phyloP scores from a whole-genome alignment of 2,888 invertebrate species.

The Dynastes maya region DNA sequence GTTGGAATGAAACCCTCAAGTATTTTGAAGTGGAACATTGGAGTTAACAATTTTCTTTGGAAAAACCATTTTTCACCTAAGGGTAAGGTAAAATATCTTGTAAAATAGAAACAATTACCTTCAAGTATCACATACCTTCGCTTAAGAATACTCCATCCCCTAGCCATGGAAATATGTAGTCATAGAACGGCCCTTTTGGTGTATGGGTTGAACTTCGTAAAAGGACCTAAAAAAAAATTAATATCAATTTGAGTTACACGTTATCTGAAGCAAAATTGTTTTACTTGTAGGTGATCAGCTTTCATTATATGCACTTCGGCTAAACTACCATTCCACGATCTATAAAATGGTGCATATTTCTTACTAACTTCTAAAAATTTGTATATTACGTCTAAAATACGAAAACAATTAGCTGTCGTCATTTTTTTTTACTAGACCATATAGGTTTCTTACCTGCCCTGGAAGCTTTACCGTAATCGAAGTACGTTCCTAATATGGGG shows the following conservation, averaged over 20 bases:
- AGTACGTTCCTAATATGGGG: slow-evolving; percentile 31
- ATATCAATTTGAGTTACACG: neutral
- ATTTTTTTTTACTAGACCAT: neutral
- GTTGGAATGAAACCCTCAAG: slow-evolving; percentile 61
- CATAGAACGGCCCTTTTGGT: slow-evolving; percentile 57
- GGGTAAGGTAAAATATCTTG: neutral
- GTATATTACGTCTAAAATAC: slow-evolving; percentile 30
- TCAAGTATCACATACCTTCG: slow-evolving; percentile 53
- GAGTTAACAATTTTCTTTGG: slow-evolving; percentile 61
- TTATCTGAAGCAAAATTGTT: slow-evolving; percentile 13
- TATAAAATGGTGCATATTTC: slow-evolving; percentile 55
- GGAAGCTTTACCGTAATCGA: neutral
- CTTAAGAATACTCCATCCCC: slow-evolving; percentile 60
- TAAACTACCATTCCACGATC: slow-evolving; percentile 58
- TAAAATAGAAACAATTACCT: too few species aligned
- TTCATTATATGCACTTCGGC: slow-evolving; percentile 60
- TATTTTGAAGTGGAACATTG: slow-evolving; percentile 64
- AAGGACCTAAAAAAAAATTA: slow-evolving; percentile 54
- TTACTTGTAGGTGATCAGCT: slow-evolving; percentile 60
- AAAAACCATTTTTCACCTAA: slow-evolving; percentile 60
- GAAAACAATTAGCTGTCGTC: neutral
- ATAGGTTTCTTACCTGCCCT: slow-evolving; percentile 28
- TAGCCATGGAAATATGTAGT: slow-evolving; percentile 59
- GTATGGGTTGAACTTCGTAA: slow-evolving; percentile 57
- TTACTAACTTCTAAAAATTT: neutral